Conservation (phyloP, 2,797 vertebrate species). For the Agapornis canus region DNA sequence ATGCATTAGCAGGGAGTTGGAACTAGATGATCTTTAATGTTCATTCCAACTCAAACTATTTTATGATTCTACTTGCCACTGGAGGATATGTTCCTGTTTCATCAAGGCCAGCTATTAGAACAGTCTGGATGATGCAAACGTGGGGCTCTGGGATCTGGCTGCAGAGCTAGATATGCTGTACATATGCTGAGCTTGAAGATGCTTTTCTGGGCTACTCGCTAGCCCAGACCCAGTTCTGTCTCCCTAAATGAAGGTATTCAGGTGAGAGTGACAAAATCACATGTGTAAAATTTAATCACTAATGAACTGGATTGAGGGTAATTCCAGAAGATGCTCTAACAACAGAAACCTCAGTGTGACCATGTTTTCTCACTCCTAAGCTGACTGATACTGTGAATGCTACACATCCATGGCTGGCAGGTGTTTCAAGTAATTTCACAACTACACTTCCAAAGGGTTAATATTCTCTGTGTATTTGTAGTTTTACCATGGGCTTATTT, state of each 20-base stretch:
- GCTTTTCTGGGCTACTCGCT: neutral
- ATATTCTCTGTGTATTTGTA: neutral
- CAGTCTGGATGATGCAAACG: rapidly evolving
- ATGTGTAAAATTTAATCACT: neutral
- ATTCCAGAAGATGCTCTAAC: neutral
- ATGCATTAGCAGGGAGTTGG: neutral
- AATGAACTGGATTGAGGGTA: neutral
- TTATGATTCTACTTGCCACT: neutral
- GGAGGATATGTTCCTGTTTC: neutral
- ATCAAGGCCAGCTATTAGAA: neutral
- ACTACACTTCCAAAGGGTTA: neutral
- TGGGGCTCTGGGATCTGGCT: neutral
- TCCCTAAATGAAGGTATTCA: neutral
- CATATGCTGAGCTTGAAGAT: neutral
- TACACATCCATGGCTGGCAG: neutral
- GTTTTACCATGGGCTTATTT: neutral
- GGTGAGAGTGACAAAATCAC: neutral
- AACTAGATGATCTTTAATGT: neutral
- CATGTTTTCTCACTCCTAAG: neutral
- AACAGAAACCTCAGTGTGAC: neutral
- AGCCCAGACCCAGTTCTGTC: neutral
- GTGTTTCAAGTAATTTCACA: neutral
- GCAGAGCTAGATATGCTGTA: neutral
- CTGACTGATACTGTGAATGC: neutral
- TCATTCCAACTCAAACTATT: neutral